Base-by-base conservation (phyloP, 2,113 vertebrate species). In the Aix galericulata region DNA sequence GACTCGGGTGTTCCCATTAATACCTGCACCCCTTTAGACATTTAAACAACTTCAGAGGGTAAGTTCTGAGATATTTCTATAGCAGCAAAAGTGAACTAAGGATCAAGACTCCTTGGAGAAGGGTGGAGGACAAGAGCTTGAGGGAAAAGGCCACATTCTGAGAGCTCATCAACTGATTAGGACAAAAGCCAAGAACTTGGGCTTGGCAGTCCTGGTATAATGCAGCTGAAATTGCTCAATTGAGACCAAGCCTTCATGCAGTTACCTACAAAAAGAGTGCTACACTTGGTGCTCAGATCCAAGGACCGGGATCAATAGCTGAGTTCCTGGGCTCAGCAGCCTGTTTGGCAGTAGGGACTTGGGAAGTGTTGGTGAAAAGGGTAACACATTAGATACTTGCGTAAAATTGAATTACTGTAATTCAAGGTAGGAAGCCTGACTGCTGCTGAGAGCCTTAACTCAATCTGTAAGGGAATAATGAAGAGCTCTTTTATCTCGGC, bases 361-460 rank as follows among this genome's bases (percentile, higher is more conserved):
- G 0, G 71, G 60, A 83, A 85, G 83, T 20, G 81, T 3, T 73
- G 81, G 83, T n/a, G 20, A 46, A 77, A 91, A 94, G 55, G 62
- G 67, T 38, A 82, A 59, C 59, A 4, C 66, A 48, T 76, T 3
- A 93, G 83, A 55, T 71, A 64, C 62, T 94, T 27, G 71, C 0
- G 29, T 58, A 66, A 91, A 96, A 97, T 94, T 34, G 91, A 92
- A 93, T 97, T 81, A 93, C 91, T 66, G 59, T 66, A 91, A 82
- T 83, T 85, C 50, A 77, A 83, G 69, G 83, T 86, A 94, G 36
- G 34, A 26, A 63, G 81, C 22, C 74, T 92, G 92, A 93, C 89
- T 55, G 88, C 86, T 87, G 86, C 3, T 18, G 12, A 82, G 81
- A 97, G 95, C 90, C 79, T 64, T 74, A 89, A 93, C 74, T 95